Evolutionary conservation across 2,113 vertebrate genomes (phyloP).

Genomic region (Genyomyrus donnyi): DNA sequence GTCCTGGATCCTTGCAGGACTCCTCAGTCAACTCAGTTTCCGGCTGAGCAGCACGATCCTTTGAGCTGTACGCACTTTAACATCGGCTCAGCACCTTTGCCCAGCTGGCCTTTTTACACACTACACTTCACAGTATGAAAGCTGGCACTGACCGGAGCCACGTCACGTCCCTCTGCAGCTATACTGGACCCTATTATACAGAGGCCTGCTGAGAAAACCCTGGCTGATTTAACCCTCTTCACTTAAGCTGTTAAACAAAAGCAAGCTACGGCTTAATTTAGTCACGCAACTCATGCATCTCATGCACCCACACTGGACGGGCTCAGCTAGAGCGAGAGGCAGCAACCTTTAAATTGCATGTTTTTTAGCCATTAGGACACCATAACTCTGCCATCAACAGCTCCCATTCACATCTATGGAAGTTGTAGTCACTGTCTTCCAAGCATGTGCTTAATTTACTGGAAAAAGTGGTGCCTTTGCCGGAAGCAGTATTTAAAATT

Average conservation of each 20-base stretch:
- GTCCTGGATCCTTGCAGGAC: background rate
- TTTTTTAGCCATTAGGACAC: background rate
- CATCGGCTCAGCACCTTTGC: background rate
- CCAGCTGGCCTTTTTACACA: background rate
- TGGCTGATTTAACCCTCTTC: background rate
- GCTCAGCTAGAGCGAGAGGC: background rate
- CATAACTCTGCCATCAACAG: background rate
- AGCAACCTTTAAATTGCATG: background rate
- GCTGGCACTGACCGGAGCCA: background rate
- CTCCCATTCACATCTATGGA: background rate
- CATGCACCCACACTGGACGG: background rate
- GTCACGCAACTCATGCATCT: background rate
- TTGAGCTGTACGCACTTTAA: background rate
- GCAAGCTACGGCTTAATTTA: background rate
- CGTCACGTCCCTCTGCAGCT: background rate
- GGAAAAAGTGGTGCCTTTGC: background rate
- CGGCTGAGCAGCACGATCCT: background rate
- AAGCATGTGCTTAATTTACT: background rate
- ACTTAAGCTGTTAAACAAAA: background rate
- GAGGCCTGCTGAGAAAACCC: background rate
- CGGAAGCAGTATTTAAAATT: background rate
- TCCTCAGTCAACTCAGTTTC: background rate
- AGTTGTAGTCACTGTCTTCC: background rate
- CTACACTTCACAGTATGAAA: background rate
- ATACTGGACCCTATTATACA: background rate